Base-by-base conservation (phyloP, 2,888 invertebrate species). In the Trichopoda pennipes region DNA sequence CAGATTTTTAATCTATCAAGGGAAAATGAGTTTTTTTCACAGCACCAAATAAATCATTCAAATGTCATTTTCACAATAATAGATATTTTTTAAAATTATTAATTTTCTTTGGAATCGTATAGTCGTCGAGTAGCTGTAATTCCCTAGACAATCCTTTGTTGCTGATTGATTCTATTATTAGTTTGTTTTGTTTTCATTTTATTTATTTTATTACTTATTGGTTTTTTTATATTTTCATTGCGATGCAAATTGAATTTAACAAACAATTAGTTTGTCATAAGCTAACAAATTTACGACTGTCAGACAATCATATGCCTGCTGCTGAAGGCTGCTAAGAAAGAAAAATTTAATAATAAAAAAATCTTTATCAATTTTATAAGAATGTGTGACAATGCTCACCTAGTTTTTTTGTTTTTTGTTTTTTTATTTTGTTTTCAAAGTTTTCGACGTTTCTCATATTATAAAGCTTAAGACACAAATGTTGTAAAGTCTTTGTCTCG, bases 321-420 rank as follows among this genome's bases (percentile, higher is more conserved):
- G 53, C 28, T 42, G 44, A 42, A 53, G 14, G 47, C 55, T 47
- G 35, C 7, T 44, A 17, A 60, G 12, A 38, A 64, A 28, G n/a
- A 53, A 32, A 35, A 21, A 38, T 12, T 14, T 6, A 28, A 9
- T n/a, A 44, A 17, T 2, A 32, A 56, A 7, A 58, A 61, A 38
- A 38, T 35, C 17, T 49, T 32, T 47, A 53, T 38, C 12, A 38
- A 51, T 21, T 64, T 66, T 72, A 51, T 69, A 53, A 70, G 69
- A 78, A 81, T 78, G 81, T 81, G 81, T 78, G 81, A 81, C 74
- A 74, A 78, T 78, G 78, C 47, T 78, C 81, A 81, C 74, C 80
- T 76, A 76, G 19, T 76, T 66, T 61, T 79, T 44, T 58, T 35
- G 55, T 64, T 1, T 17, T 51, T 32, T 42, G 51, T 28, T 28